Base-by-base conservation (phyloP, 23 tunicate species). In the Trididemnum miniatum region DNA sequence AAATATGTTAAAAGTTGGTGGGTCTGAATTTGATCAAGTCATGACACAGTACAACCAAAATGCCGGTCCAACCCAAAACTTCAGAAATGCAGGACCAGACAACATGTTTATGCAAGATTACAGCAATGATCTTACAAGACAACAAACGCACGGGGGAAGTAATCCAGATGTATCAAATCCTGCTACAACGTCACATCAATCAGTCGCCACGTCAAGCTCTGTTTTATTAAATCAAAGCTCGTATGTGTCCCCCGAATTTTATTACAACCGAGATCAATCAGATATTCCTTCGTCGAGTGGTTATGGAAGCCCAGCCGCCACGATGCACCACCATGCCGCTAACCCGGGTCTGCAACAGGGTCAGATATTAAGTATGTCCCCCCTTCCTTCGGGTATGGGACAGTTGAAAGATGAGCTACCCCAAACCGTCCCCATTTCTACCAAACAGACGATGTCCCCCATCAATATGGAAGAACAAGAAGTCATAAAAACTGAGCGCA, bases 401-500 rank as follows among this genome's bases (percentile, higher is more conserved):
- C 15, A 9, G 15, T 44, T 44, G 15, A 44, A 44, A 44, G 54
- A 44, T 25, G 97, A 91, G 35, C 81, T 84, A 12, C 79, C 97
- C 7, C 97, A 92, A 76, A 83, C 81, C 20, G 92, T 83, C 20
- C 91, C 97, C n/a, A 80, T 87, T 15, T 63, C 71, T 50, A 25
- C 85, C 30, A 67, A 81, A 65, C 89, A 84, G 29, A 83, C 87
- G n/a, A 49, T 93, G 71, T 88, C 98, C 23, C 99, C 99, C 65
- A 93, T 96, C 26, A 83, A 96, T 82, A 82, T 96, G 87, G 90
- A 78, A 28, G 73, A 84, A 52, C 99, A 96, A 77, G 99, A 96
- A 84, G 63, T 71, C 32, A 88, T 91, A 35, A 96, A 96, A 86
- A 44, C 92, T n/a, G 99, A 96, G 65, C 83, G 99, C n/a, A 96